Evolutionary conservation across 2,888 invertebrate species (phyloP).

Genomic region (Anoplius nigerrimus): DNA sequence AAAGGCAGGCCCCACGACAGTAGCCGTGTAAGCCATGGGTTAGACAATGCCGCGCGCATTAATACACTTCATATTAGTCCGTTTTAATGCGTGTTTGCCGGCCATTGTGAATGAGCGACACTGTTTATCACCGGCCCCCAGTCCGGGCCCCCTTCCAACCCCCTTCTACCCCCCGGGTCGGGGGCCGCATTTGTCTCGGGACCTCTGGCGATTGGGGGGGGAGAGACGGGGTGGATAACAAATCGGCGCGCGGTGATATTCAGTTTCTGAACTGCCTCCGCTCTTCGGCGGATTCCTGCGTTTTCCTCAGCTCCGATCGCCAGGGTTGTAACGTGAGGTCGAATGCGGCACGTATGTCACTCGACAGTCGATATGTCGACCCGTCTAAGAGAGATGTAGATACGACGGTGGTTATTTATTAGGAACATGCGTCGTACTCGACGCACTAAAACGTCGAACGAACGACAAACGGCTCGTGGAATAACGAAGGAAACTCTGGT

Average conservation of each 20-base stretch:
- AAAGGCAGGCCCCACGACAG: conserved; percentile 71
- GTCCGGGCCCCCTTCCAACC: conserved; percentile 50
- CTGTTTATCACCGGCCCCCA: conserved; percentile 75
- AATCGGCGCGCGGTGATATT: conserved; percentile 54
- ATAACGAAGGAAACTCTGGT: too few species aligned
- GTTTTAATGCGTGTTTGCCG: conserved; percentile 74
- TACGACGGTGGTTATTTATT: too few species aligned
- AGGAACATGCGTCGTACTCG: too few species aligned
- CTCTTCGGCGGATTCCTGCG: background rate
- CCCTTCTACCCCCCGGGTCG: conserved; percentile 58
- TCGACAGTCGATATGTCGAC: too few species aligned
- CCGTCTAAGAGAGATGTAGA: too few species aligned
- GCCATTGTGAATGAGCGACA: conserved; percentile 75
- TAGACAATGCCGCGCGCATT: conserved; percentile 74
- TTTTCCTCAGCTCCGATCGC: background rate
- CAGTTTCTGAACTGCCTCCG: conserved; percentile 22
- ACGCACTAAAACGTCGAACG: too few species aligned
- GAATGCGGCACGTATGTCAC: too few species aligned
- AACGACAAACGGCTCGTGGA: too few species aligned
- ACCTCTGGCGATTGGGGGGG: conserved; percentile 46
- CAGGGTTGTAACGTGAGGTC: too few species aligned
- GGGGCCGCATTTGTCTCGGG: conserved; percentile 70
- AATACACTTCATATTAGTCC: conserved; percentile 75
- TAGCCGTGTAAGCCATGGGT: conserved; percentile 73
- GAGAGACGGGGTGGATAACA: conserved; percentile 59